These are phyloP conservation scores for Turdus rufiventris DNA, from an alignment of 2,113 vertebrate genomes.

Conservation along the genomic window DNA sequence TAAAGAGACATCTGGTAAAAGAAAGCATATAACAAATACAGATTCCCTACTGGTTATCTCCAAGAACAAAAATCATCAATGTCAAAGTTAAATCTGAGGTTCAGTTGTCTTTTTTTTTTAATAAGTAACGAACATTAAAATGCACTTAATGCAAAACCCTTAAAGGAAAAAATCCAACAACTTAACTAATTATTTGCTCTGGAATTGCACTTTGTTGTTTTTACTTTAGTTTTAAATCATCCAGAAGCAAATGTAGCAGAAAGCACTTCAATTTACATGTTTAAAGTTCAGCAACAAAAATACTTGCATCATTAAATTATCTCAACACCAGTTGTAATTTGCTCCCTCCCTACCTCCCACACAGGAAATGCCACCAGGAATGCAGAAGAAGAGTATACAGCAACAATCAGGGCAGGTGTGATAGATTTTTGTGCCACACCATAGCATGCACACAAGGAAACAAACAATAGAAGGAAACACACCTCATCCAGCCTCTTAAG, in stretches of 20 bases:
- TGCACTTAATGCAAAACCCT: neutral
- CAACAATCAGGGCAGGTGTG: fast-evolving
- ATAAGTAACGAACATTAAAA: neutral
- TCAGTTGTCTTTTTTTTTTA: neutral
- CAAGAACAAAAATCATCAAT: neutral
- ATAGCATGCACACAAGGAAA: neutral
- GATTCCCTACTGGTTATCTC: neutral
- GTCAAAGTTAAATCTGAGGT: neutral
- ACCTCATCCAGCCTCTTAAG: neutral
- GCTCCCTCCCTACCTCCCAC: neutral
- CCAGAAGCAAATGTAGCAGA: neutral
- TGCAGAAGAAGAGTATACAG: neutral
- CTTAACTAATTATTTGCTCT: neutral
- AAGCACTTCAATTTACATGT: neutral
- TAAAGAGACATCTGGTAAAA: neutral
- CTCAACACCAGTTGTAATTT: neutral
- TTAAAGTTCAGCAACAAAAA: neutral
- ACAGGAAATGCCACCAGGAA: neutral
- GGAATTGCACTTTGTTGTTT: neutral
- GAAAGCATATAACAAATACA: neutral
- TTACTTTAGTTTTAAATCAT: neutral
- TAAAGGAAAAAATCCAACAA: neutral
- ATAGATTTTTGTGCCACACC: neutral
- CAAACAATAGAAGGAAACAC: neutral
- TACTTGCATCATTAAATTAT: neutral